Evolutionary conservation across 2,888 invertebrate genomes (phyloP), one percentile per base, ranked within the genome.

Genomic region (Latheticus oryzae): DNA sequence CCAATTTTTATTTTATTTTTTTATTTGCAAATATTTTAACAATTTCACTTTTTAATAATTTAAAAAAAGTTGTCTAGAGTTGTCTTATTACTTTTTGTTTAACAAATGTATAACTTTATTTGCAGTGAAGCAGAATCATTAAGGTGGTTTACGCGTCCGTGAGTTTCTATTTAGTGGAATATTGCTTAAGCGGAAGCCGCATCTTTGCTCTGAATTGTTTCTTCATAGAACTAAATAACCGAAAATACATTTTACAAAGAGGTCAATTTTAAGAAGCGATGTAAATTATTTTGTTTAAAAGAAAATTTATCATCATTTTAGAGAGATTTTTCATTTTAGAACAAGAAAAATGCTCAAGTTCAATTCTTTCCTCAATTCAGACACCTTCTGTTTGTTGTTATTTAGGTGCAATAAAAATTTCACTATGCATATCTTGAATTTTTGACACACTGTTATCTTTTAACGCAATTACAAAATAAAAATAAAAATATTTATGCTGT

Each of bases 161-260:
- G 67, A 66, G 61, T 70, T 70, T 70, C 70, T 68, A 69, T 67
- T 69, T 70, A 70, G 69, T 64, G 63, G 64, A 68, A 66, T 67
- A 67, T 69, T 69, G 65, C 68, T 45, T 58, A 52, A 58, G 52
- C 57, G 57, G 51, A 52, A 58, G 38, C 38, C 37, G 57, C 57
- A 52, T 52, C 57, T 58, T 57, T 45, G 23, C 45, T 45, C 13
- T 50, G 57, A 52, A 58, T 43, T 50, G 56, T 57, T 43, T 35
- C 56, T 57, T 48, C 48, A 55, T 57, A 52, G 51, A 38, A 58
- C 52, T 58, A 58, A 52, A 58, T 52, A 58, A 52, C 57, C 38
- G 23, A 45, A 33, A 45, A 30, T 45, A 32, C 32, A 21, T 32
- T 12, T 16, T 45, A 45, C 45, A 13, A 32, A 45, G n/a, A n/a